Evolutionary conservation across 2,113 vertebrate species (phyloP), one percentile per base, ranked within the genome.

Genomic region (Tonatia bakeri): DNA sequence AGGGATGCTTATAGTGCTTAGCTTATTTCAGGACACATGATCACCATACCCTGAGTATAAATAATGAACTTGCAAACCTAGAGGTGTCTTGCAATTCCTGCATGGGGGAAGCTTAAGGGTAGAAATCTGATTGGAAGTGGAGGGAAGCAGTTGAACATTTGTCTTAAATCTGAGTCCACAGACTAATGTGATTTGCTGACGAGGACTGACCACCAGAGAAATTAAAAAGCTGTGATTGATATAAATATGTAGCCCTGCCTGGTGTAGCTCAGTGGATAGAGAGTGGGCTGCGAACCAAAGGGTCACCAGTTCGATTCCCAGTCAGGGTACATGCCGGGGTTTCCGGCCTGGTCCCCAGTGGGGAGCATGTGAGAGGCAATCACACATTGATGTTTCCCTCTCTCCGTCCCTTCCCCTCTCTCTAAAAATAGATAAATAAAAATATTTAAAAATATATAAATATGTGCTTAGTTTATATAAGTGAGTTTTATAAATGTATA

Each of bases 401-500:
- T 56, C 54, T 22, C 19, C 54, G 19, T 56, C 54, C 54, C 54
- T 56, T 56, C 20, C 54, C 54, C 19, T 56, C 54, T 56, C 54
- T 56, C 17, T 56, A 56, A 56, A 54, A 22, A 56, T 20, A 56
- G 20, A 54, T 19, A 54, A 54, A 56, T 56, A 56, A 56, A 56
- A 56, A 56, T 56, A 56, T 22, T 52, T 2, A 22, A 56, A 22
- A 56, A 22, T 54, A 70, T 72, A 87, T 93, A 90, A 67, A 76
- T 64, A 45, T 31, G 26, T 77, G 47, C 36, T 90, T 64, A 87
- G 36, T 87, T 93, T 40, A 91, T 65, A 19, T 69, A 92, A 90
- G 14, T 50, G 40, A 67, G 45, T 93, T 93, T 93, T 87, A 17
- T 77, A 96, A 93, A 83, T 87, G 45, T 61, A 83, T 87, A 36